A percentile compares a stretch with the other conserved stretches of the same genome.
Evolutionary conservation across 2,797 vertebrate genomes (phyloP).

Genomic region (Sebastes kiyomatsui): DNA sequence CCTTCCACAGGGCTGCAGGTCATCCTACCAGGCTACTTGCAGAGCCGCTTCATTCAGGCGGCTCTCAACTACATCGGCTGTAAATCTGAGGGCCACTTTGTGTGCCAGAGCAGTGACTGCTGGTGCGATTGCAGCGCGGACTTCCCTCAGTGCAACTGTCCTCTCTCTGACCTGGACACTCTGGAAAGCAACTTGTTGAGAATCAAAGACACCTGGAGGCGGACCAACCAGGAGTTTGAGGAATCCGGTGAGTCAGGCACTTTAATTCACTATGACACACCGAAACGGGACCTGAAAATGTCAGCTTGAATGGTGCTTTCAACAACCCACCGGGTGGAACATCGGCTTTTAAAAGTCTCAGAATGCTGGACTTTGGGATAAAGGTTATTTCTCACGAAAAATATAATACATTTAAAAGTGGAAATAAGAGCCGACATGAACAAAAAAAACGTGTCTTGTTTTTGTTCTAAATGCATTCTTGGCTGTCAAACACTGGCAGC

Average conservation of each 20-base stretch:
- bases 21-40: conserved; percentile 91
- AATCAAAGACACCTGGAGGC: conserved; percentile 87
- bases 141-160: conserved; percentile 95
- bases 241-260: conserved; percentile 86
- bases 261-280: conserved; percentile 17
- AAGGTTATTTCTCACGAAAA: background rate
- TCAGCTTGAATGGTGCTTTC: conserved; percentile 28
- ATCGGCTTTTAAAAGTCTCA: conserved; percentile 2
- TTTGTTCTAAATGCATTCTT: conserved; percentile 29
- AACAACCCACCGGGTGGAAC: background rate
- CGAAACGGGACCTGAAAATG: conserved; percentile 43
- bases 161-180: conserved; percentile 90
- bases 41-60: conserved; percentile 91
- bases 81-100: conserved; percentile 93
- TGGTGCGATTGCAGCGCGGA: conserved; percentile 91
- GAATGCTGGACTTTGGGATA: background rate
- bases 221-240: conserved; percentile 91
- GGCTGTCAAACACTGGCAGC: conserved; percentile 27
- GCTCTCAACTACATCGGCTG: conserved; percentile 95
- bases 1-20: conserved; percentile 88
- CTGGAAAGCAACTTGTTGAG: conserved; percentile 90
- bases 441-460: conserved; percentile 3
- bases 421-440: background rate
- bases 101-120: conserved; percentile 92
- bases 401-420: background rate